Conservation (phyloP, 2,113 vertebrate species). For the Peromyscus leucopus region DNA sequence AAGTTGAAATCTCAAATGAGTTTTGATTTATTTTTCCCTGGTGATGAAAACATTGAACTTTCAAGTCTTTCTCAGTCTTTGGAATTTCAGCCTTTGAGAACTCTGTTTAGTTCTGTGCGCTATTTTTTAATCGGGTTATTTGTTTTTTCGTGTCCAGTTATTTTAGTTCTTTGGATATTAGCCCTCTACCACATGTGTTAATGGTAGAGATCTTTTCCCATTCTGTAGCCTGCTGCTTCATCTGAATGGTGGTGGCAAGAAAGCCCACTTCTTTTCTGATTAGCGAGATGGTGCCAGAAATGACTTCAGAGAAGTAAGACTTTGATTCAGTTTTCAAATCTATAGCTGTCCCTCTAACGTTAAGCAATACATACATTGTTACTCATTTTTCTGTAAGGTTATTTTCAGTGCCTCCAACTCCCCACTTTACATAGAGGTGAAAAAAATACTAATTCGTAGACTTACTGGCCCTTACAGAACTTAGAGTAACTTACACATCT, state of each 20-base stretch:
- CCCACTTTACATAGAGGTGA: not conserved
- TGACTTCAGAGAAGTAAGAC: conserved; percentile 46
- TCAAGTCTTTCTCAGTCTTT: not conserved
- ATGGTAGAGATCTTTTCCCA: not conserved
- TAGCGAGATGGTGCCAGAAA: not conserved
- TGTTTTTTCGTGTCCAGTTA: not conserved
- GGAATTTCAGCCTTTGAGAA: not conserved
- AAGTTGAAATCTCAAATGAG: not conserved
- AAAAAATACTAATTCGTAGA: conserved; percentile 52
- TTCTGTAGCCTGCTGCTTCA: not conserved
- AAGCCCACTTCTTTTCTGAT: not conserved
- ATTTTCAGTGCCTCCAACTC: conserved; percentile 15
- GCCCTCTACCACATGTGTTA: not conserved
- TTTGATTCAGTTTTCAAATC: not conserved
- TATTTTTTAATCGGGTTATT: not conserved
- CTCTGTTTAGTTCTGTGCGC: not conserved
- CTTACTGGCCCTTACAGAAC: not conserved
- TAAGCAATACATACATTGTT: not conserved
- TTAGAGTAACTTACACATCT: not conserved
- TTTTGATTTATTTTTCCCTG: not conserved
- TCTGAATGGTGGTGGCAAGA: not conserved
- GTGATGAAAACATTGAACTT: not conserved
- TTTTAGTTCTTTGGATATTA: not conserved
- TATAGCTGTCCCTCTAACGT: conserved; percentile 1
- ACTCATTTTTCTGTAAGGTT: conserved; percentile 21